Percentiles rank a stretch among this genome's conserved stretches.
Conservation (phyloP, 2,888 invertebrate genomes). For the Holacanthella duospinosa region DNA sequence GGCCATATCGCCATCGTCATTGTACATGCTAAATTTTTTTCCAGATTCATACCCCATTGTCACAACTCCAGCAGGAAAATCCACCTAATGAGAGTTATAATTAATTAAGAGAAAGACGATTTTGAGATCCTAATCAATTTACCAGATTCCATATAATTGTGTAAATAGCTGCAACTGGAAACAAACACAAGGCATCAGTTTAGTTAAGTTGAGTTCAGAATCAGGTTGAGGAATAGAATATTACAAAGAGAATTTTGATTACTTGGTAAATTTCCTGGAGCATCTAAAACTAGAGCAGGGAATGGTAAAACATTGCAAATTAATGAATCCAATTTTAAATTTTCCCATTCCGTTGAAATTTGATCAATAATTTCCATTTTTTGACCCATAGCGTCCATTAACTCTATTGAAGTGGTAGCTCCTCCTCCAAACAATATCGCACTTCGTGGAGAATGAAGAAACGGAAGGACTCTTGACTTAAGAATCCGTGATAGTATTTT, state of each 20-base stretch:
- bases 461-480: conserved; percentile 20
- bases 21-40: conserved; percentile 20
- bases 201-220: neutral
- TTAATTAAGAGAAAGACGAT: too few species aligned
- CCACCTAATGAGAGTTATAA: too few species aligned
- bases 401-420: conserved; percentile 20
- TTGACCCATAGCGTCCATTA: conserved; percentile 30
- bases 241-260: too few species aligned
- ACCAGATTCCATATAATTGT: neutral
- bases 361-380: conserved; percentile 22
- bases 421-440: conserved; percentile 29
- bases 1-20: conserved; percentile 23
- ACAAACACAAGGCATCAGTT: neutral
- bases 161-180: neutral
- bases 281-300: conserved; percentile 27
- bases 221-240: too few species aligned
- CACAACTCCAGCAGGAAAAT: conserved; percentile 23
- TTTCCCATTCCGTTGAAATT: conserved; percentile 26
- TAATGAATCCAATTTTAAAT: conserved; percentile 27
- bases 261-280: conserved; percentile 33
- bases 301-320: conserved; percentile 33
- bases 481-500: conserved; percentile 19
- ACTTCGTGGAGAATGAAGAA: conserved; percentile 23
- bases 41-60: conserved; percentile 26
- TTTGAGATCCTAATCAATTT: too few species aligned